Base-by-base conservation (phyloP, 1,140 invertebrate species). In the Phymorhynchus buccinoides region DNA sequence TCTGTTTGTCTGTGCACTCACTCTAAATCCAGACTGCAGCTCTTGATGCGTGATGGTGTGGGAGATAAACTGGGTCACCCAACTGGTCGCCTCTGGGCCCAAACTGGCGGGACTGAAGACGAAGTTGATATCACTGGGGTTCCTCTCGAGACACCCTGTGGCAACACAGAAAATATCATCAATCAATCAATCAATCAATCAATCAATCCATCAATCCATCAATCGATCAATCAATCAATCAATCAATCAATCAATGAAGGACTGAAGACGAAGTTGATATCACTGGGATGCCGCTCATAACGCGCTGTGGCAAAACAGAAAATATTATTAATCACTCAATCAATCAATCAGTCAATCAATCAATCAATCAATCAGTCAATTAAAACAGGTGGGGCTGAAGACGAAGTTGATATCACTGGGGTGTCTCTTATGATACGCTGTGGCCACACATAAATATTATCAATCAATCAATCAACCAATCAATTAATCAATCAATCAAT, bases 11-110 rank as follows among this genome's bases (percentile, higher is more conserved):
- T n/a, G n/a, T n/a, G n/a, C 12, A 75, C 73, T 41, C 37, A 86
- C 85, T 75, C 48, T 35, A 32, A 86, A 86, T 7, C 85, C 85
- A 3, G 22, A 22, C 3, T 87, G 75, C 80, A 87, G 41, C 41
- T 87, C 84, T 35, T 85, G 52, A 52, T 44, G 52, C 32, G 22
- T 84, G 68, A 87, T 44, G 35, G 84, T 83, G 41, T 73, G 52
- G n/a, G 56, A 71, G 75, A 87, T 87, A 71, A 87, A 87, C 30
- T 80, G 81, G 30, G 86, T 85, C 41, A 83, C 81, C 86, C 86
- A 87, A 32, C 56, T 39, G 30, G 86, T 87, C 41, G 62, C 35
- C 27, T 85, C 84, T 22, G 32, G 3, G 9, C 86, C 86, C 39
- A 87, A 62, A 14, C 16, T 62, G 12, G 84, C 84, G 1, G 86